These are phyloP conservation scores for Conchocele bisecta DNA, from an alignment of 2,888 invertebrate species.

Conservation along the genomic window DNA sequence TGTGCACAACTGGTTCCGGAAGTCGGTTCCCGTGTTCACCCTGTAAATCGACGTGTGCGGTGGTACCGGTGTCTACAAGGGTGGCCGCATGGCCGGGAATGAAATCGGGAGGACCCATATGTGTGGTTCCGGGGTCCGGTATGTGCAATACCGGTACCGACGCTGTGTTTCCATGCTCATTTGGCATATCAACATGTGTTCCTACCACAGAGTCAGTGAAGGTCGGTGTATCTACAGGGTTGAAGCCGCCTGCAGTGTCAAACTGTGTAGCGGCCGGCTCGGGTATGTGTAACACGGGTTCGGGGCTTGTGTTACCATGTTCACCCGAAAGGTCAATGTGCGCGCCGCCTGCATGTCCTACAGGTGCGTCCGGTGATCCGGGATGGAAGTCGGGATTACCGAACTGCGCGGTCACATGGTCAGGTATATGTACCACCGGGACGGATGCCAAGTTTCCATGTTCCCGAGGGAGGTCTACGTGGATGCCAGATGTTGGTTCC, in stretches of 20 bases:
- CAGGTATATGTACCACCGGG: conserved; percentile 8
- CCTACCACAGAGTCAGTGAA: not conserved
- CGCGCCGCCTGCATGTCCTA: not conserved
- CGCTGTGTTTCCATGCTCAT: not conserved
- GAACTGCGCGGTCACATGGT: too few species aligned
- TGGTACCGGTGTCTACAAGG: not conserved
- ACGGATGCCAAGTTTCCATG: not conserved
- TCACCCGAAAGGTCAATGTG: conserved; percentile 15
- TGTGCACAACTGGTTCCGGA: not conserved
- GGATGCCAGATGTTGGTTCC: too few species aligned
- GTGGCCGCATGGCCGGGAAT: not conserved
- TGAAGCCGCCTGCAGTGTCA: too few species aligned
- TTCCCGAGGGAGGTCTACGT: conserved; percentile 14
- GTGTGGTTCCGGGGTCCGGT: too few species aligned
- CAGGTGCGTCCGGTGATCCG: not conserved
- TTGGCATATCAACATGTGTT: conserved; percentile 18
- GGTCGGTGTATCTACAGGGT: too few species aligned
- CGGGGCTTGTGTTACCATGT: not conserved
- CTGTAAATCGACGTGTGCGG: conserved; percentile 11
- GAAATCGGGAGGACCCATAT: too few species aligned
- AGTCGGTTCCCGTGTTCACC: conserved; percentile 17
- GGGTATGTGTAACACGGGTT: not conserved
- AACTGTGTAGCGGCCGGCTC: not conserved
- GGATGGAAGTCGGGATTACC: too few species aligned
- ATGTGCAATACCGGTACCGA: not conserved